Base-by-base conservation (phyloP, 2,797 vertebrate genomes). In the Gymnothorax javanicus region DNA sequence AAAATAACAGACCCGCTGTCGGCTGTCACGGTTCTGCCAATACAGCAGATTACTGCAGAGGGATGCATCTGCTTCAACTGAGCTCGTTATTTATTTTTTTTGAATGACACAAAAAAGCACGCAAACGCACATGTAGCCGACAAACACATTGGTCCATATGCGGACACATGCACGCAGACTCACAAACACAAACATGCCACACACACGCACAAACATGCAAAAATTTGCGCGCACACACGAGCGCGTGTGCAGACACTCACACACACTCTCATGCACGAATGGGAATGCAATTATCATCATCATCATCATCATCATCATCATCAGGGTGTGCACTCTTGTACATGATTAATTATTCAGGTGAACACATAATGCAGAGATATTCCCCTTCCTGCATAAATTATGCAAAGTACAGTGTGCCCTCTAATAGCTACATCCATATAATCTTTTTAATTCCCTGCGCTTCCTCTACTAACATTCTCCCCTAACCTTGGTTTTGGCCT, bases 1-100 rank as follows among this genome's bases (percentile, higher is more conserved):
- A 84, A 89, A 88, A 90, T 86, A 88, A 82, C 84, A 88, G 84
- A 84, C 87, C 64, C 85, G 83, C 83, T n/a, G 25, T 79, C 58
- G 84, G 33, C 85, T 79, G 79, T 83, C 84, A 79, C 25, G 52
- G 23, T 43, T n/a, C 50, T 57, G 52, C 33, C 33, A 85, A 82
- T 58, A 43, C 52, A 20, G 2, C 27, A 73, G 57, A 50, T 27
- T 33, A 25, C 82, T 9, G 27, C 27, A 52, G 75, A 52, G 11
- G 54, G 43, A 33, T 33, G 15, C 67, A 79, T 13, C 75, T 79
- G 50, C 75, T 17, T 79, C 75, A 52, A 1, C 75, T 79, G 3
- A 79, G 15, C 50, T 54, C 9, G 12, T 52, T 52, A 27, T 27
- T 43, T 43, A 43, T 43, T 4, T 54, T 20, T 54, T 52, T 79